Conservation (phyloP, 2,888 invertebrate genomes). For the Apoda limacodes region DNA sequence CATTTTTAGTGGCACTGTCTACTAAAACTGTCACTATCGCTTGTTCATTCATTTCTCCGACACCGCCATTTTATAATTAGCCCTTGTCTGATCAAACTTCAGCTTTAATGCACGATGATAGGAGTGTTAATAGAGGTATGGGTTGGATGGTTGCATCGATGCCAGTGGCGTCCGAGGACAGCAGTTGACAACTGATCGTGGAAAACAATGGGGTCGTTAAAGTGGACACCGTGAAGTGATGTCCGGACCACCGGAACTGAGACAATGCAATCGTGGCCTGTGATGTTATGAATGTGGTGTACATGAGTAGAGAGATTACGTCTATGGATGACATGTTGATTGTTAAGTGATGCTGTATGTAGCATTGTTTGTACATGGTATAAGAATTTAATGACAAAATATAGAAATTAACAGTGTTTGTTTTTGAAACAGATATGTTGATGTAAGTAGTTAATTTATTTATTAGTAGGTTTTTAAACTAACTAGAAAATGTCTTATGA, state of each 20-base stretch:
- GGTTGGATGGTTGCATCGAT: conserved; percentile 15
- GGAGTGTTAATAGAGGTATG: conserved; percentile 10
- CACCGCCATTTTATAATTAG: conserved; percentile 19
- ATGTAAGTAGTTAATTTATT: too few relatives aligned
- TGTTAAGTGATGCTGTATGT: not conserved
- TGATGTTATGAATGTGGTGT: conserved; percentile 27
- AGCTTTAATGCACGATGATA: conserved; percentile 25
- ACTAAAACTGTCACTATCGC: conserved; percentile 48
- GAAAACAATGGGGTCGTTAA: conserved; percentile 64
- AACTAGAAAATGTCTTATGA: too few relatives aligned
- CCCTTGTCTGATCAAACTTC: conserved; percentile 18
- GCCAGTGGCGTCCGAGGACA: conserved; percentile 28
- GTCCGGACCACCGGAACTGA: conserved; percentile 50
- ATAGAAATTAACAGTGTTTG: too few relatives aligned
- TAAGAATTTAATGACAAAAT: not conserved
- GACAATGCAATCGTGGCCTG: conserved; percentile 26
- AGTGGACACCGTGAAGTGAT: conserved; percentile 52
- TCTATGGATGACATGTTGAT: conserved; percentile 8
- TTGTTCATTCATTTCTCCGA: conserved; percentile 46
- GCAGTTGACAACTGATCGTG: conserved; percentile 53
- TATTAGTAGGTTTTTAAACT: too few relatives aligned
- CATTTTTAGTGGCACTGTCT: conserved; percentile 51
- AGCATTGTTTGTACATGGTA: not conserved
- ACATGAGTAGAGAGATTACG: conserved; percentile 12
- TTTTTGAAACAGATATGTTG: too few relatives aligned